Percentiles rank a stretch among this genome's conserved stretches.
These are phyloP conservation scores for Vireo altiloquus DNA, from an alignment of 2,113 vertebrate species.

Conservation along the genomic window DNA sequence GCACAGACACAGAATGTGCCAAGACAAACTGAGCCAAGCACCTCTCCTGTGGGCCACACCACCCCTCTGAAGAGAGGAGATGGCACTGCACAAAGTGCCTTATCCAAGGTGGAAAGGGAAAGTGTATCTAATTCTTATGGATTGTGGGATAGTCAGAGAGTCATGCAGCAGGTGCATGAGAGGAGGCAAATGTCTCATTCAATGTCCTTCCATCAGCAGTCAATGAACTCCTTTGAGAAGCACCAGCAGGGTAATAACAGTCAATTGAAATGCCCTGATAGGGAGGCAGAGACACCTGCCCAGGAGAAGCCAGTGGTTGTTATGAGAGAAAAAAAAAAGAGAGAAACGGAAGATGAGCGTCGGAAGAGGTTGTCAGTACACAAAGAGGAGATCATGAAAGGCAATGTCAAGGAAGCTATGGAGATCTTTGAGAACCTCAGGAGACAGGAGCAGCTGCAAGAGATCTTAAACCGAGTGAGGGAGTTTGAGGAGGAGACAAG, in stretches of 20 bases:
- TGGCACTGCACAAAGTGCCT: neutral
- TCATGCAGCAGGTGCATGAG: neutral
- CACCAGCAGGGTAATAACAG: neutral
- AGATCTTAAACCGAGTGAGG: constrained; percentile 81
- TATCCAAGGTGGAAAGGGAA: constrained; percentile 30
- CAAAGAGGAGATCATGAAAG: constrained; percentile 89
- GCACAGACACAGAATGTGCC: constrained; percentile 35
- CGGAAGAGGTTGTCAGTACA: constrained; percentile 85
- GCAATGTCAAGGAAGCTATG: constrained; percentile 78
- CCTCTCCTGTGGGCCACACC: neutral
- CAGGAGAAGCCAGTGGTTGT: constrained; percentile 57
- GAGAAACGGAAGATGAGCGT: constrained; percentile 83
- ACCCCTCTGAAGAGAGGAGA: neutral
- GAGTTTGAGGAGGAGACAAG: constrained; percentile 84
- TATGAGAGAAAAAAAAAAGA: constrained; percentile 75
- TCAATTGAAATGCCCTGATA: neutral
- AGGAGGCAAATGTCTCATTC: neutral
- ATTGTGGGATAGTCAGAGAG: constrained; percentile 4
- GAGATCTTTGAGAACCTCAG: constrained; percentile 84
- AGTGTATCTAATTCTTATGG: neutral
- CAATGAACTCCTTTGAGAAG: neutral
- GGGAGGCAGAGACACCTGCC: neutral
- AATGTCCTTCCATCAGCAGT: constrained; percentile 2
- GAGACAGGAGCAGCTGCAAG: constrained; percentile 83
- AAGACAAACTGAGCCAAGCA: constrained; percentile 19